phyloP scores from a whole-genome alignment of 2,113 vertebrate species.

The Equus quagga region DNA sequence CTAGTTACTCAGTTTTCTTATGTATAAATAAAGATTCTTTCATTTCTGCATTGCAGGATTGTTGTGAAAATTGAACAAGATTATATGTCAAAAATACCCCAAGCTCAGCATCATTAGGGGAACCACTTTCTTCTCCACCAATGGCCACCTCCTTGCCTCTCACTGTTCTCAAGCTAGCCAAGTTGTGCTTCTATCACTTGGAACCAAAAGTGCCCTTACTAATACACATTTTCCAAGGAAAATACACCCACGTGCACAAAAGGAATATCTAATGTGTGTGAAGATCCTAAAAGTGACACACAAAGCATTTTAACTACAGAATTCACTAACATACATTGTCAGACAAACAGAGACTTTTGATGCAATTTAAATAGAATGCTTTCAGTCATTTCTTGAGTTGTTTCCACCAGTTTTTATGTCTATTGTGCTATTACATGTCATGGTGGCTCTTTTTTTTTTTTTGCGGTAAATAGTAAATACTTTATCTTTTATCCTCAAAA shows the following conservation, averaged over 20 bases:
- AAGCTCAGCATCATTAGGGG: background rate
- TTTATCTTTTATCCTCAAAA: conserved; percentile 30
- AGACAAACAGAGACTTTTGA: background rate
- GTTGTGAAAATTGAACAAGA: background rate
- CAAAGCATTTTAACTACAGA: background rate
- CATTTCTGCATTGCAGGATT: background rate
- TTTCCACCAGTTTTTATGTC: background rate
- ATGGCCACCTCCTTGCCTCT: background rate
- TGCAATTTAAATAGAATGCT: conserved; percentile 22
- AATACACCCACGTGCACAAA: background rate
- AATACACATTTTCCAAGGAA: background rate
- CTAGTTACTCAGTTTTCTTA: background rate
- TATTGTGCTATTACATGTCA: background rate
- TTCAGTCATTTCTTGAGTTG: background rate
- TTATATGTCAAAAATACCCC: background rate
- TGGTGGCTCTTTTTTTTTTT: background rate
- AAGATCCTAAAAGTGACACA: background rate
- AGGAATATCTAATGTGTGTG: background rate
- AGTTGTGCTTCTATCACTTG: background rate
- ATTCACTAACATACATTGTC: background rate
- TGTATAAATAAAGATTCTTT: background rate
- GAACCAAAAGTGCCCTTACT: background rate
- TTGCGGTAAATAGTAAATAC: background rate
- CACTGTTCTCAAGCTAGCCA: background rate
- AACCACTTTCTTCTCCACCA: background rate